phyloP scores from a whole-genome alignment of 2,113 vertebrate species.

The Salminus brasiliensis region DNA sequence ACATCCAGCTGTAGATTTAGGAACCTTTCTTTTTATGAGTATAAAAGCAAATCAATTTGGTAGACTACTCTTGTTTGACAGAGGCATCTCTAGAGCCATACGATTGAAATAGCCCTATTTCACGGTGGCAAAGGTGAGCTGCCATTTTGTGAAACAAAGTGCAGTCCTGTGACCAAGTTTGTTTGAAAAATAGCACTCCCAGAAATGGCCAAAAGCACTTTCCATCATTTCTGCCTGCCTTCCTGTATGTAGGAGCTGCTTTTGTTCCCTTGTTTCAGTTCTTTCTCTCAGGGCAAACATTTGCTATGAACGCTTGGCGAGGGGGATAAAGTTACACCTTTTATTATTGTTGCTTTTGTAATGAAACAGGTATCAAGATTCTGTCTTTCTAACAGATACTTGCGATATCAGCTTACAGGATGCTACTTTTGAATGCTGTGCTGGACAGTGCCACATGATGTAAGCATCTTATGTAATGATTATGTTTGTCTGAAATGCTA shows the following conservation, averaged over 20 bases:
- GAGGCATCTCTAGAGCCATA: neutral
- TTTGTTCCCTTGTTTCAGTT: neutral
- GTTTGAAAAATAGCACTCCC: neutral
- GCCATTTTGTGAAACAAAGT: neutral
- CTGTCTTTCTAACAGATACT: neutral
- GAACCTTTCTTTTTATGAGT: neutral
- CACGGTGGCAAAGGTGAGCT: neutral
- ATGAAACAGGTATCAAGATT: neutral
- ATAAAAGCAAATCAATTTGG: neutral
- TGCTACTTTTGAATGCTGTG: neutral
- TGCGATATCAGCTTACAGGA: neutral
- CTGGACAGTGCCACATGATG: too few relatives aligned
- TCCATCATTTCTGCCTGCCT: neutral
- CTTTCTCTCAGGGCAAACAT: neutral
- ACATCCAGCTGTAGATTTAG: too few relatives aligned
- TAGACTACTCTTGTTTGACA: neutral
- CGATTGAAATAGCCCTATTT: neutral
- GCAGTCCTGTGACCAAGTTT: neutral
- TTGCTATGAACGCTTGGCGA: neutral
- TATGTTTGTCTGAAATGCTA: neutral
- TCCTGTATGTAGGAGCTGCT: too few relatives aligned
- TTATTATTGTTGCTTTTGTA: neutral
- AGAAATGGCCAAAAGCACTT: slow-evolving; percentile 2
- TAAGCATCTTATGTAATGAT: neutral
- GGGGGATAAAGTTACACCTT: neutral